These are phyloP conservation scores for Potamarius usumacintae DNA, from an alignment of 2,113 vertebrate species.

Conservation along the genomic window DNA sequence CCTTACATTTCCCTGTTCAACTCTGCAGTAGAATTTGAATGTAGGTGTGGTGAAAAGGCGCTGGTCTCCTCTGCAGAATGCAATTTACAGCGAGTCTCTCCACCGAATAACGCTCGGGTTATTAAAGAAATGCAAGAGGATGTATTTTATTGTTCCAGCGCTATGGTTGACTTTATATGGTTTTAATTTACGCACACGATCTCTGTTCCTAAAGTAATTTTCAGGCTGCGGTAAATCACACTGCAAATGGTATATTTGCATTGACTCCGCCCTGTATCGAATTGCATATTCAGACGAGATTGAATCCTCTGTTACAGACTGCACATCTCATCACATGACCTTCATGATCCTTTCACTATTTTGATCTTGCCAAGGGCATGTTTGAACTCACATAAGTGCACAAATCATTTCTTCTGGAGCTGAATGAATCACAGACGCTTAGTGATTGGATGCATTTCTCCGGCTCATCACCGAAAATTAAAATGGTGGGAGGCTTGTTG, in stretches of 20 bases:
- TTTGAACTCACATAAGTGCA: neutral
- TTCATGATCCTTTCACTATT: neutral
- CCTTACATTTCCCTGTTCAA: neutral
- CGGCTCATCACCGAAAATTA: constrained; percentile 18
- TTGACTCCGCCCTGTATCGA: neutral
- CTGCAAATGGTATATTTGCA: neutral
- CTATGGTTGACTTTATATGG: neutral
- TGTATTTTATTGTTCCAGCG: neutral
- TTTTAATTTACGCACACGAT: neutral
- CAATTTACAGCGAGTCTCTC: neutral
- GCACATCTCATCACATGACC: neutral
- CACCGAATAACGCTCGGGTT: neutral
- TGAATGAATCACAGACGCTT: constrained; percentile 9
- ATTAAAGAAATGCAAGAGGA: neutral
- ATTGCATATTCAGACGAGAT: neutral
- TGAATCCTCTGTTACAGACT: constrained; percentile 2
- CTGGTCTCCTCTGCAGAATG: neutral
- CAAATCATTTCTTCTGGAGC: neutral
- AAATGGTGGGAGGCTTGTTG: constrained; percentile 26
- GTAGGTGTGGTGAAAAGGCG: neutral
- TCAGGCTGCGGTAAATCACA: neutral
- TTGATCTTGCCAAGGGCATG: neutral
- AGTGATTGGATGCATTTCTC: neutral
- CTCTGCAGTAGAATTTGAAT: neutral
- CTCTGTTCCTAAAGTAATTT: neutral